Conservation (phyloP, 2,888 invertebrate genomes). For the Microplitis manilae region DNA sequence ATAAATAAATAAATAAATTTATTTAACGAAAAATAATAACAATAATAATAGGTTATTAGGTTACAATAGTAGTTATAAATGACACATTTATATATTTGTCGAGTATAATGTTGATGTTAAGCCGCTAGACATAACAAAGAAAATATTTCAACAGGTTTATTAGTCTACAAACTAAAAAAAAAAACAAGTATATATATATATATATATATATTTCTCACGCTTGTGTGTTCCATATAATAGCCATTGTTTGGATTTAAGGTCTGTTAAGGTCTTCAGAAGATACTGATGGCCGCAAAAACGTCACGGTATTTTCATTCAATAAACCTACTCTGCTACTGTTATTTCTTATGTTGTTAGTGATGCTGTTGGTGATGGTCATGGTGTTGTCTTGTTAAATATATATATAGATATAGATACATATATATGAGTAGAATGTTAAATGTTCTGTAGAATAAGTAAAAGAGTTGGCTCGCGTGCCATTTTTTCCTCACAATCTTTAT, state of each 20-base stretch:
- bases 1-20: no score
- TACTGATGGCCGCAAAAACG: constrained; percentile 63
- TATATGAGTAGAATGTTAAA: not conserved
- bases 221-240: constrained; percentile 63
- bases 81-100: constrained; percentile 10
- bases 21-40: not conserved
- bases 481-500: constrained; percentile 26
- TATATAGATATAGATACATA: not conserved
- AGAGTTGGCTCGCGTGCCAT: constrained; percentile 26
- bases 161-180: constrained; percentile 12
- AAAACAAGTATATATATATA: constrained; percentile 18
- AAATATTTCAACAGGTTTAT: constrained; percentile 21
- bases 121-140: constrained; percentile 2
- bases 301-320: constrained; percentile 67
- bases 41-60: not conserved
- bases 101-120: constrained; percentile 14
- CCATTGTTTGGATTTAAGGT: constrained; percentile 60
- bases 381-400: not conserved
- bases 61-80: not conserved
- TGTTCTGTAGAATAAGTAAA: constrained; percentile 21
- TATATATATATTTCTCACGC: constrained; percentile 45
- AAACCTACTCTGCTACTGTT: constrained; percentile 47
- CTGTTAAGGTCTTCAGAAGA: constrained; percentile 51
- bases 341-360: not conserved
- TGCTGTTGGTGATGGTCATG: constrained; percentile 1